Evolutionary conservation across 92 coral and sea anemone genomes (phyloP), one percentile per base, ranked within the genome.

Genomic region (Montipora capitata): DNA sequence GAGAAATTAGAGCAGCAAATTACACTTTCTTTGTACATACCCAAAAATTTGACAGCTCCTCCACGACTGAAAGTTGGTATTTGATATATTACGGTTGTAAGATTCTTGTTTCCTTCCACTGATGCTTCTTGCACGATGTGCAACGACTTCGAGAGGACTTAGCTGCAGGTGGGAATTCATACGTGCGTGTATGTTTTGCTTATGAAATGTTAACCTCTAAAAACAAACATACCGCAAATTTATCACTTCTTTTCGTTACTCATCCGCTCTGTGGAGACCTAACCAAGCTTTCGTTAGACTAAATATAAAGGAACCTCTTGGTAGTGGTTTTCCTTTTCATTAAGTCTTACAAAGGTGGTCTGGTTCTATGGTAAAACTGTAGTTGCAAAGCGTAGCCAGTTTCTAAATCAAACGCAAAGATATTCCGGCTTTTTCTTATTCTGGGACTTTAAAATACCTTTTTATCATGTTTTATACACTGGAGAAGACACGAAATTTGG

Each of bases 191-290:
- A 43, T 83, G 80, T 56, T 82, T 73, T 71, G 58, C 17, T 80
- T 20, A 73, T 83, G 39, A 83, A 83, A 83, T 41, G 72, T 57
- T 72, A 83, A 83, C 40, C 72, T 72, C 40, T 61, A 27, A 61
- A 41, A 58, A 56, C 78, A 17, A 57, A 42, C n/a, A 42, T 15
- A 27, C 77, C 62, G 80, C 61, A 72, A n/a, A 72, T 39, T 40
- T 54, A 13, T 16, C 11, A 65, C 64, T 45, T 68, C 20, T 45
- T 10, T 18, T 4, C 13, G 6, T 42, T 8, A 3, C 44, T 10
- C 20, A 67, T 7, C 44, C 44, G 44, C 72, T 67, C 52, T 48
- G 10, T 48, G 0, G 1, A 18, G 65, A 59, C 17, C 27, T 5
- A 16, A 63, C n/a, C 9, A 16, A 17, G 39, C 40, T 18, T 2